A percentile compares a stretch with the other conserved stretches of the same genome.
Evolutionary conservation across 2,113 vertebrate species (phyloP).

Genomic region (Macrotus californicus): DNA sequence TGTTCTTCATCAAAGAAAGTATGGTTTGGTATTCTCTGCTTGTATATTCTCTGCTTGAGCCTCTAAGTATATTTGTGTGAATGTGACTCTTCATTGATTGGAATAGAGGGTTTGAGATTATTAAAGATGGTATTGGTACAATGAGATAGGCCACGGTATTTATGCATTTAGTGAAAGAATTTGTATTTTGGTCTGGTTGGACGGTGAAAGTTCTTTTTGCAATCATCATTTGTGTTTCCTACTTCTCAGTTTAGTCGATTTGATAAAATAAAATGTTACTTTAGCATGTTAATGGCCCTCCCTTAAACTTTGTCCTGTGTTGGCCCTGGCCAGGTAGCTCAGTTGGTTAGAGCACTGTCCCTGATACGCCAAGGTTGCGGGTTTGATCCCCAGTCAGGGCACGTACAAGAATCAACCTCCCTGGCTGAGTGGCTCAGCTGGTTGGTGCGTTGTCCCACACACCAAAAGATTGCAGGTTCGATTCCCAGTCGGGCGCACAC

Average conservation of each 20-base stretch:
- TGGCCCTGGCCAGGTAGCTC: too few relatives aligned
- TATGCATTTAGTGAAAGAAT: not conserved
- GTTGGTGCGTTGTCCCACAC: too few relatives aligned
- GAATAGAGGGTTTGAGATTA: not conserved
- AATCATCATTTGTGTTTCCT: slow-evolving; percentile 9
- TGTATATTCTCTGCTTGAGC: not conserved
- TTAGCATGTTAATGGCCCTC: not conserved
- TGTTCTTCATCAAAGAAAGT: not conserved
- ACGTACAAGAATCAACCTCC: too few relatives aligned
- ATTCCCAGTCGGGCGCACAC: too few relatives aligned
- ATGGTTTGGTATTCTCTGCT: not conserved
- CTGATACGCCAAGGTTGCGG: too few relatives aligned
- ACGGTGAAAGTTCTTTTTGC: not conserved
- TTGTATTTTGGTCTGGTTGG: not conserved
- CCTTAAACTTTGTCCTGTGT: not conserved
- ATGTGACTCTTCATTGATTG: not conserved
- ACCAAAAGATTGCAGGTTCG: too few relatives aligned
- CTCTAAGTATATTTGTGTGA: not conserved
- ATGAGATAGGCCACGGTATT: not conserved
- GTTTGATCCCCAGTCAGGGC: too few relatives aligned
- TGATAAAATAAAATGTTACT: not conserved
- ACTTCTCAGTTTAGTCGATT: not conserved
- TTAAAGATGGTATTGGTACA: not conserved
- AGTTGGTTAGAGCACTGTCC: too few relatives aligned
- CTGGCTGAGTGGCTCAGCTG: too few relatives aligned